Evolutionary conservation across 2,888 invertebrate genomes (phyloP).

Genomic region (Teleogryllus oceanicus): DNA sequence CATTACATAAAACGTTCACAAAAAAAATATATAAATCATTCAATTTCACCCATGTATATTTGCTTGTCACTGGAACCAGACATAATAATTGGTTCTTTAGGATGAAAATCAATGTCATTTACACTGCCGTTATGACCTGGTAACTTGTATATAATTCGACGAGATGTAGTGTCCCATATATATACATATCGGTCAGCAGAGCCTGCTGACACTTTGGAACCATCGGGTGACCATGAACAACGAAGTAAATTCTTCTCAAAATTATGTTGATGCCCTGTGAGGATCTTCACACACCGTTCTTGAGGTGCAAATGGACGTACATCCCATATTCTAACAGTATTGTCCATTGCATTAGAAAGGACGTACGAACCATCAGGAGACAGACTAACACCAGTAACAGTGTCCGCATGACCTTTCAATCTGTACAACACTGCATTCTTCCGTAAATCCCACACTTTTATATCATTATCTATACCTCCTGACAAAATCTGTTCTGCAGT

Average conservation of each 20-base stretch:
- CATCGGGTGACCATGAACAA: constrained; percentile 92
- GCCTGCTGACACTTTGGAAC: constrained; percentile 85
- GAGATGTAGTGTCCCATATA: constrained; percentile 93
- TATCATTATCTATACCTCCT: constrained; percentile 94
- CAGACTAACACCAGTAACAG: constrained; percentile 82
- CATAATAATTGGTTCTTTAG: constrained; percentile 83
- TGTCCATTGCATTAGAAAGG: constrained; percentile 96
- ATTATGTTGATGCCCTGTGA: constrained; percentile 93
- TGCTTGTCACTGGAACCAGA: constrained; percentile 96
- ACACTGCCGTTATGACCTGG: constrained; percentile 98
- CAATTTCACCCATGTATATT: constrained; percentile 93
- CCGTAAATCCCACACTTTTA: constrained; percentile 96
- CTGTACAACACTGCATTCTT: constrained; percentile 80
- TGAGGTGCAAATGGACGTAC: constrained; percentile 90
- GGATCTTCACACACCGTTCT: constrained; percentile 88
- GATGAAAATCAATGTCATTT: constrained; percentile 94
- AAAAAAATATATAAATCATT: constrained; percentile 45
- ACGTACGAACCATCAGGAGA: constrained; percentile 86
- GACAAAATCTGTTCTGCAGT: constrained; percentile 92
- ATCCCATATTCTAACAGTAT: constrained; percentile 93
- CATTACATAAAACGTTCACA: neutral
- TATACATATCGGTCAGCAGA: constrained; percentile 95
- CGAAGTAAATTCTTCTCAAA: constrained; percentile 94
- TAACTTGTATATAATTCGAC: constrained; percentile 89
- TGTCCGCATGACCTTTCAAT: constrained; percentile 91